Evolutionary conservation across 2,113 vertebrate genomes (phyloP).

Genomic region (Piprites chloris): DNA sequence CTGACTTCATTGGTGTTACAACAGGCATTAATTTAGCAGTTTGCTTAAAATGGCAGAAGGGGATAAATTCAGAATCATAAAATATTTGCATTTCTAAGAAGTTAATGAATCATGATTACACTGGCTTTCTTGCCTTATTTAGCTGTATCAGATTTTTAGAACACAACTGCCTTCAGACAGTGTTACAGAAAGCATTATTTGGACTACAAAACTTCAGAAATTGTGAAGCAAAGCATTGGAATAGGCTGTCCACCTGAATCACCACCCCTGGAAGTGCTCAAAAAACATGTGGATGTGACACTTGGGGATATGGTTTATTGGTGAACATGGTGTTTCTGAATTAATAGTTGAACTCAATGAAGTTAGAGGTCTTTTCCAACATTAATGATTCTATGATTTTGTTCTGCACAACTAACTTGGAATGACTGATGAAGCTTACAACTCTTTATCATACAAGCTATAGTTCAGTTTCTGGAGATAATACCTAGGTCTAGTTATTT

Average conservation of each 20-base stretch:
- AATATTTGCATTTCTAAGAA: not conserved
- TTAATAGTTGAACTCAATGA: not conserved
- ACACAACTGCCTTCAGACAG: not conserved
- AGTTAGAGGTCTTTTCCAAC: not conserved
- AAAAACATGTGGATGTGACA: not conserved
- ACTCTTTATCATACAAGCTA: not conserved
- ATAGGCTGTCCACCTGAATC: not conserved
- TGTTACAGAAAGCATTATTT: not conserved
- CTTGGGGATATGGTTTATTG: not conserved
- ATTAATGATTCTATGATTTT: not conserved
- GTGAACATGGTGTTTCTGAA: not conserved
- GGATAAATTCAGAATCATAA: not conserved
- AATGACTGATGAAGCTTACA: not conserved
- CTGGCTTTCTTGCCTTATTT: not conserved
- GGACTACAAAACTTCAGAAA: not conserved
- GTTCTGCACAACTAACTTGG: not conserved
- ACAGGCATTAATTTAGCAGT: not conserved
- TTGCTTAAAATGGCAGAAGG: not conserved
- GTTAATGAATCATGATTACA: not conserved
- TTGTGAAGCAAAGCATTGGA: not conserved
- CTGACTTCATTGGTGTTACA: not conserved
- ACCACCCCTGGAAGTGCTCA: not conserved
- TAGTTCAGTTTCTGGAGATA: not conserved
- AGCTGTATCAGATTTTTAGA: not conserved
- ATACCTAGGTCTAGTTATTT: not conserved